Conservation (phyloP, 2,888 invertebrate species). For the Liopterus haemorrhoidalis region DNA sequence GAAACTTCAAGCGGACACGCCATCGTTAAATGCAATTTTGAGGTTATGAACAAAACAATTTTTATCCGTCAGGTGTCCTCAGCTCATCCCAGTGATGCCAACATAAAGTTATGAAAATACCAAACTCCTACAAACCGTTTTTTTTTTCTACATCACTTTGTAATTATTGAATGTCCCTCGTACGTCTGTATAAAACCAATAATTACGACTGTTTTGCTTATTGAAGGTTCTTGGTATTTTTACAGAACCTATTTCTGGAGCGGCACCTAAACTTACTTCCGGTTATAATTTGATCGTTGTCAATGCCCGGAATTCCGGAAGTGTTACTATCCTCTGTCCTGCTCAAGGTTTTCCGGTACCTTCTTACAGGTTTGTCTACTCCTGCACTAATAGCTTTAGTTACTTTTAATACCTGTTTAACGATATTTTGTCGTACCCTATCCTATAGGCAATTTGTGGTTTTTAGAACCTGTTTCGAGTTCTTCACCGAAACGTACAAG, state of each 20-base stretch:
- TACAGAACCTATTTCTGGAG: constrained; percentile 55
- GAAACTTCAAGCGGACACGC: too few species aligned
- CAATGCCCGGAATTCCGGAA: constrained; percentile 48
- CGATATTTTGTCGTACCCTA: constrained; percentile 20
- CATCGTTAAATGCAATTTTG: too few species aligned
- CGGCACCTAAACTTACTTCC: constrained; percentile 54
- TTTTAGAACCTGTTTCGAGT: constrained; percentile 51
- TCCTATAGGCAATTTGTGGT: constrained; percentile 16
- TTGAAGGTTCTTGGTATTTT: too few species aligned
- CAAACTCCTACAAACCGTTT: too few species aligned
- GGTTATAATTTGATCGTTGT: constrained; percentile 54
- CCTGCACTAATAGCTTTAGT: background rate
- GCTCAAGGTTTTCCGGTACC: constrained; percentile 52
- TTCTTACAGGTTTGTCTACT: constrained; percentile 43
- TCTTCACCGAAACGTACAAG: constrained; percentile 48
- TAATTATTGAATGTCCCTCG: too few species aligned
- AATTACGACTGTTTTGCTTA: too few species aligned
- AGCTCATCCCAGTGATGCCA: too few species aligned
- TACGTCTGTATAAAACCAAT: constrained; percentile 12
- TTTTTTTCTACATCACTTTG: too few species aligned
- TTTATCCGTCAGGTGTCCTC: too few species aligned
- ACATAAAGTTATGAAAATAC: too few species aligned
- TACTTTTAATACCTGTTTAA: constrained; percentile 24
- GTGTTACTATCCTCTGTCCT: constrained; percentile 48
- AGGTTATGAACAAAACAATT: too few species aligned